Percentiles rank a stretch among this genome's conserved stretches.
These are phyloP conservation scores for Morpho helenor DNA, from an alignment of 2,888 invertebrate genomes.

Conservation along the genomic window DNA sequence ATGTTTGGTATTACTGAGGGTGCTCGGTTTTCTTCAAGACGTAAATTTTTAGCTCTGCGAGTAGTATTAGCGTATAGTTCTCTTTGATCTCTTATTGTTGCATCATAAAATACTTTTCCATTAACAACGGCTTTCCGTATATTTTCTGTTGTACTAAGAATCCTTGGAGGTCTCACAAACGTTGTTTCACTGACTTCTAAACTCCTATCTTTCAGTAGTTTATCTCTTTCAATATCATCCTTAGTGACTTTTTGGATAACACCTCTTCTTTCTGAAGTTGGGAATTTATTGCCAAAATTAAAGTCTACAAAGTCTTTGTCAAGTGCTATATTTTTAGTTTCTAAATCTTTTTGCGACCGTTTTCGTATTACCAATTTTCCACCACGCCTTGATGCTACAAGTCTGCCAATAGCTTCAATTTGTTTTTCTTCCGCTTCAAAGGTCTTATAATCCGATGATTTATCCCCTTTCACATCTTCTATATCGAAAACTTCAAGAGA, in stretches of 20 bases:
- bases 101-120: constrained; percentile 72
- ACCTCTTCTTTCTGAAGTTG: constrained; percentile 56
- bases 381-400: constrained; percentile 60
- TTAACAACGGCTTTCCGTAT: constrained; percentile 67
- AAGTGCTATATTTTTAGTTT: constrained; percentile 55
- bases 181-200: constrained; percentile 71
- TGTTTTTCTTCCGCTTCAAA: constrained; percentile 72
- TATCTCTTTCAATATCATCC: constrained; percentile 63
- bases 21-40: constrained; percentile 43
- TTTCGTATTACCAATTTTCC: constrained; percentile 62
- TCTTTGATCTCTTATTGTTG: constrained; percentile 61
- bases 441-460: constrained; percentile 54
- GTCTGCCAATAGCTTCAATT: constrained; percentile 70
- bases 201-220: constrained; percentile 51
- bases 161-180: constrained; percentile 62
- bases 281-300: constrained; percentile 61
- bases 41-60: constrained; percentile 40
- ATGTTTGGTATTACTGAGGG: constrained; percentile 44
- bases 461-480: constrained; percentile 61
- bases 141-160: constrained; percentile 63
- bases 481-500: constrained; percentile 69
- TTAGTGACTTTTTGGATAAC: constrained; percentile 62
- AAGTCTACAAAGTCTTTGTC: constrained; percentile 59
- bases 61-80: constrained; percentile 48
- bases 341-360: constrained; percentile 61